Percentiles rank a stretch among this genome's conserved stretches.
phyloP scores from a whole-genome alignment of 92 coral and sea anemone genomes.

The Virgularia gustaviana region DNA sequence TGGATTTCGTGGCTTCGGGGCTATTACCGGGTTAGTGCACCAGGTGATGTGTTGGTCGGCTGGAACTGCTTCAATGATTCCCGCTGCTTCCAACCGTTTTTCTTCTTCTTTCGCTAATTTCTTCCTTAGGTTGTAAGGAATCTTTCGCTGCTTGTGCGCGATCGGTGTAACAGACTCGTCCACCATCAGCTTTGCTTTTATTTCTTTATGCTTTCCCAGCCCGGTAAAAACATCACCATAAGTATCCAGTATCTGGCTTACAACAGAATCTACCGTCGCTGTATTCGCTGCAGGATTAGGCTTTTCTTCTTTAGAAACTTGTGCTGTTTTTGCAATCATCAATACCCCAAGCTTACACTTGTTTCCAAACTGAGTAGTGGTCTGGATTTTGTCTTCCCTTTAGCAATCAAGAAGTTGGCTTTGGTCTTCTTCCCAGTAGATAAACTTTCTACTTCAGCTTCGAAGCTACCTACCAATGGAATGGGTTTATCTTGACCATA shows the following conservation, averaged over 20 bases:
- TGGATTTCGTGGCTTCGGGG: conserved; percentile 38
- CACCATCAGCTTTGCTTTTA: conserved; percentile 48
- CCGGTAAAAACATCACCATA: conserved; percentile 38
- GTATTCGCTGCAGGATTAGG: conserved; percentile 11
- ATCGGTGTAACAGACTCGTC: conserved; percentile 15
- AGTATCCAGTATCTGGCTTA: not conserved
- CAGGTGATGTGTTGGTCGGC: conserved; percentile 45
- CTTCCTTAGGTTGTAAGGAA: conserved; percentile 30
- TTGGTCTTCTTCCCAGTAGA: conserved; percentile 18
- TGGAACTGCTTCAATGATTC: conserved; percentile 42
- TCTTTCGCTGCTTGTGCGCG: conserved; percentile 31
- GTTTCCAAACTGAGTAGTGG: conserved; percentile 41
- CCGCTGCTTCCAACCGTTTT: conserved; percentile 28
- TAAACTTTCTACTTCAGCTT: conserved; percentile 37
- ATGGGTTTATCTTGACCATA: conserved; percentile 34
- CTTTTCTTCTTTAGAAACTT: not conserved
- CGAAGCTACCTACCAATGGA: conserved; percentile 43
- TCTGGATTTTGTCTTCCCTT: conserved; percentile 39
- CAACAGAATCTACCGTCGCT: not conserved
- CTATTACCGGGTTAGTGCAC: conserved; percentile 50
- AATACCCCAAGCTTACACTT: conserved; percentile 37
- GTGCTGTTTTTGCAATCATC: conserved; percentile 8
- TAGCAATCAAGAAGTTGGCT: conserved; percentile 36
- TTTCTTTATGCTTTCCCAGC: conserved; percentile 35
- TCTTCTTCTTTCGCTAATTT: conserved; percentile 37